phyloP scores from a whole-genome alignment of 2,888 invertebrate species.

The Plagodis pulveraria region DNA sequence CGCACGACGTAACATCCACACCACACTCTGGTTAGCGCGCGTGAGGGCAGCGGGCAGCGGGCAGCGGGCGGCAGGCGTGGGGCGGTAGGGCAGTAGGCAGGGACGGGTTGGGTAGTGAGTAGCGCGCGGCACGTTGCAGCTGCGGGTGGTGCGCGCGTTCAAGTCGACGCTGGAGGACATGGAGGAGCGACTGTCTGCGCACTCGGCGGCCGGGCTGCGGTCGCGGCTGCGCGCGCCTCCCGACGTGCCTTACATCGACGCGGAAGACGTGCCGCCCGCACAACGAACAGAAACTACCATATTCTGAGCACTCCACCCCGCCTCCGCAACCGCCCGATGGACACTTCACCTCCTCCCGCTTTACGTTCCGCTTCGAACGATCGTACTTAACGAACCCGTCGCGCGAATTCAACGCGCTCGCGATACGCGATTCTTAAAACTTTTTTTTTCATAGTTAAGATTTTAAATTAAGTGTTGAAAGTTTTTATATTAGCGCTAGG shows the following conservation, averaged over 20 bases:
- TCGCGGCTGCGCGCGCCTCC: conserved; percentile 90
- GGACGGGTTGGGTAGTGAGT: conserved; percentile 18
- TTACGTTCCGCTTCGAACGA: conserved; percentile 46
- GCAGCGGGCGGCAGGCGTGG: neutral
- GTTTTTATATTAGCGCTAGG: conserved; percentile 55
- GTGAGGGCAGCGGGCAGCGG: too few species aligned
- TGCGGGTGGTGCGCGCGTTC: conserved; percentile 99
- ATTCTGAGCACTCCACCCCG: conserved; percentile 53
- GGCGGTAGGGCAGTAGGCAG: conserved; percentile 8
- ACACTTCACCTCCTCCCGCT: conserved; percentile 35
- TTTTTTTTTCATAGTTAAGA: conserved; percentile 51
- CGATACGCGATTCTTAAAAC: conserved; percentile 37
- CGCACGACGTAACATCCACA: conserved; percentile 66
- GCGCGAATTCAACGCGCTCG: conserved; percentile 37
- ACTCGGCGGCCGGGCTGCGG: conserved; percentile 97
- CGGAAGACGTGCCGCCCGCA: conserved; percentile 82
- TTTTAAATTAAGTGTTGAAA: conserved; percentile 71
- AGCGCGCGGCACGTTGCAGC: conserved; percentile 90
- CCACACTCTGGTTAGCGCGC: conserved; percentile 64
- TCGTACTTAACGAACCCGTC: conserved; percentile 57
- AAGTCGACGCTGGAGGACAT: conserved; percentile 99
- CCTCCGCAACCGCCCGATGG: conserved; percentile 35
- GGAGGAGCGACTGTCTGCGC: conserved; percentile 99
- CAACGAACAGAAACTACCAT: conserved; percentile 73
- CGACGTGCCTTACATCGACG: conserved; percentile 94